Conservation (phyloP, 1,140 invertebrate species). For the Pomphorhynchus laevis region DNA sequence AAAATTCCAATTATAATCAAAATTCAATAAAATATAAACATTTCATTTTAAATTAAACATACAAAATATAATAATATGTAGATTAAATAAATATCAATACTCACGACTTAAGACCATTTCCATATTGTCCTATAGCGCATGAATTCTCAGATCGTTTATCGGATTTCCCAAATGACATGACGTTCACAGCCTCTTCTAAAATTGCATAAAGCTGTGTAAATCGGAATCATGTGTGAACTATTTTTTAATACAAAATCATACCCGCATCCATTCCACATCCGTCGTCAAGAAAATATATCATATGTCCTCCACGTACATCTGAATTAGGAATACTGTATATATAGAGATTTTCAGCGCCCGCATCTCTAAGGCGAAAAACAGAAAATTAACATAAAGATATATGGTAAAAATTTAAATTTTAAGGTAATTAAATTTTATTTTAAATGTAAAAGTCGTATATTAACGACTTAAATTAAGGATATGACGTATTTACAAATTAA, state of each 20-base stretch:
- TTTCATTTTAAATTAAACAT: no score
- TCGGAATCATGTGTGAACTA: background rate
- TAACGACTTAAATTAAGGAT: no score
- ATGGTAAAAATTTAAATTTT: no score
- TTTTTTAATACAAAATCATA: conserved; percentile 11
- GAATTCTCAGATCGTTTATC: conserved; percentile 16
- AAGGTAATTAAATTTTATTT: no score
- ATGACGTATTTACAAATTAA: no score
- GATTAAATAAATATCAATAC: conserved; percentile 13
- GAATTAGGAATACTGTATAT: background rate
- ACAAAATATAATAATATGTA: no score
- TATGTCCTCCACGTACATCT: background rate
- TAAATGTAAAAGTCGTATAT: no score
- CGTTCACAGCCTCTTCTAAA: conserved; percentile 19
- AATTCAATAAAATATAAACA: no score
- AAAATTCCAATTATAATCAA: no score
- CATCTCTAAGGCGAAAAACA: no score
- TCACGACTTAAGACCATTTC: conserved; percentile 23
- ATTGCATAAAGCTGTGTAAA: conserved; percentile 8
- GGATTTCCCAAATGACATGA: conserved; percentile 21
- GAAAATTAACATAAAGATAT: no score
- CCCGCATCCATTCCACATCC: conserved; percentile 13
- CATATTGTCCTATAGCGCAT: conserved; percentile 21
- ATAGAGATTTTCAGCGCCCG: conserved; percentile 1
- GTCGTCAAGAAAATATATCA: background rate